A percentile compares a stretch with the other conserved stretches of the same genome.
phyloP scores from a whole-genome alignment of 2,797 vertebrate species.

The Caiman crocodilus region DNA sequence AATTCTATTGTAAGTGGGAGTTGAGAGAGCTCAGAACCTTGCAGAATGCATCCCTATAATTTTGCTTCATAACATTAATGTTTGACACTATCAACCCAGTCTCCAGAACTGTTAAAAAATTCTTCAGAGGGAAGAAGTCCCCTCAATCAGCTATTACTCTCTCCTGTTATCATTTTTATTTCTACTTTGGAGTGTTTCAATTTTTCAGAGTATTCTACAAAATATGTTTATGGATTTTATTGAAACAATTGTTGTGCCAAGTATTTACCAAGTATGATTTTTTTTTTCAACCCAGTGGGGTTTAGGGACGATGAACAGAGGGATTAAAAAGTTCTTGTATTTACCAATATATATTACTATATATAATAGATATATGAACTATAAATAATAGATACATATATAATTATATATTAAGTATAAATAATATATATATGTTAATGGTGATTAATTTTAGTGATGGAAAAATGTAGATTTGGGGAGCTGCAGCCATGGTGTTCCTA shows the following conservation, averaged over 20 bases:
- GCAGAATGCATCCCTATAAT: background rate
- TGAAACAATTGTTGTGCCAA: background rate
- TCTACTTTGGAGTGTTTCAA: background rate
- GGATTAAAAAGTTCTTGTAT: background rate
- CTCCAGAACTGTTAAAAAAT: background rate
- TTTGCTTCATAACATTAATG: background rate
- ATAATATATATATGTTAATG: too few relatives aligned
- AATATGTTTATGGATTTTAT: background rate
- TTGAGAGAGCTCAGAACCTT: background rate
- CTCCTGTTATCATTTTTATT: background rate
- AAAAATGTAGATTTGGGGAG: too few relatives aligned
- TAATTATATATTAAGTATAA: too few relatives aligned
- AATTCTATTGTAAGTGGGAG: background rate
- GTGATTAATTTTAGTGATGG: too few relatives aligned
- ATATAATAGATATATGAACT: too few relatives aligned
- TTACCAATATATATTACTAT: background rate
- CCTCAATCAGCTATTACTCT: background rate
- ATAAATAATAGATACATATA: too few relatives aligned
- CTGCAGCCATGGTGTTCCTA: too few relatives aligned
- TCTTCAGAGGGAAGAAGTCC: background rate
- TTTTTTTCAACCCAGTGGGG: fast-evolving
- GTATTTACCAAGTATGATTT: background rate
- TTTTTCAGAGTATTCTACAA: background rate
- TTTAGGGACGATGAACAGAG: background rate
- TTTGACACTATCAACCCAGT: background rate